Base-by-base conservation (phyloP, 2,113 vertebrate genomes). In the Corythornis vintsioides region DNA sequence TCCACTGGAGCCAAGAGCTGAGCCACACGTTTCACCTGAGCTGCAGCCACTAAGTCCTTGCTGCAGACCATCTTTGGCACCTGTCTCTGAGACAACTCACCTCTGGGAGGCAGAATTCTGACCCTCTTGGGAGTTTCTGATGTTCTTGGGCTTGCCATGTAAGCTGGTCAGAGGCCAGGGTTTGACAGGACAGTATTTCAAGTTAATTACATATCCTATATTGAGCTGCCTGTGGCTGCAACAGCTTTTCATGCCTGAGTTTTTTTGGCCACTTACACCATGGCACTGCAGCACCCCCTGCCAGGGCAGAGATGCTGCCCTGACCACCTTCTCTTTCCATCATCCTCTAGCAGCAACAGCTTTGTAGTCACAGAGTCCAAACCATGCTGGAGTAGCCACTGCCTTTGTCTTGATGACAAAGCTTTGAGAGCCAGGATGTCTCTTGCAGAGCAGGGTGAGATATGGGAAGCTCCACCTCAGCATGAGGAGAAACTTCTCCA, bases 341-440 rank as follows among this genome's bases (percentile, higher is more conserved):
- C 72, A 33, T 60, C 33, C 15, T 91, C 31, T 48, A 1, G 17
- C 52, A 84, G 48, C 29, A 77, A 60, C 71, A 38, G 25, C 4
- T 53, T 53, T 7, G 19, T 24, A 57, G 29, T 53, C 5, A 1
- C 45, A 78, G 16, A 85, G 3, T 66, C 31, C 17, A 55, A 55
- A 73, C 40, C 9, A 24, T 28, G 12, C 21, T 0, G 3, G 24
- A 26, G 20, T 18, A 63, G 65, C 13, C 21, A 61, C 35, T 13
- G 2, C 10, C 0, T 61, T 79, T 53, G 28, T 77, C 60, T 38
- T 0, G 0, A 35, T 70, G 33, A 40, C 16, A 25, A 35, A 47
- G 29, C 18, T 75, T 72, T 61, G 19, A 76, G 22, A 60, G 15
- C 6, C 21, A 38, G 38, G 33, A 38, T 70, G 76, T 85, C 21